phyloP scores from a whole-genome alignment of 2,888 invertebrate genomes.

The Cenopis cana region DNA sequence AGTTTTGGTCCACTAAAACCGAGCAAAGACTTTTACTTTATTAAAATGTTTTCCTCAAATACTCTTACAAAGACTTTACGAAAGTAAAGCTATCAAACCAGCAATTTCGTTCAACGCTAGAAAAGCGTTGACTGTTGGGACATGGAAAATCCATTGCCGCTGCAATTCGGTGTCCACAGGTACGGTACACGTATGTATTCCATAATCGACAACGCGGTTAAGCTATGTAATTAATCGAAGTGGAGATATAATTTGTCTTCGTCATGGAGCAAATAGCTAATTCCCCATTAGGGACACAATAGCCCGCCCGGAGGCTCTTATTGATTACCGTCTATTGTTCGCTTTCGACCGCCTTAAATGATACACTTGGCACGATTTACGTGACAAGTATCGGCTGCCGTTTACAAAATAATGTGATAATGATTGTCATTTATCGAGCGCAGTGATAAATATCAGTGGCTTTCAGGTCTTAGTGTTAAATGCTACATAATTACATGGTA shows the following conservation, averaged over 20 bases:
- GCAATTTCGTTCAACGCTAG: neutral
- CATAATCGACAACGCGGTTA: constrained; percentile 74
- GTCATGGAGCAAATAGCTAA: constrained; percentile 83
- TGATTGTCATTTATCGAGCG: constrained; percentile 59
- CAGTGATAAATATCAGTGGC: constrained; percentile 18
- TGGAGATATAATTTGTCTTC: constrained; percentile 81
- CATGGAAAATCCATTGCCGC: constrained; percentile 26
- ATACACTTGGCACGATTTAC: constrained; percentile 75
- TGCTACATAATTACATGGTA: neutral
- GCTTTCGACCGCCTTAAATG: constrained; percentile 75
- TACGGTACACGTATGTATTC: constrained; percentile 42
- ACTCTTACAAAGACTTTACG: neutral
- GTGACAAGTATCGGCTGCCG: constrained; percentile 43
- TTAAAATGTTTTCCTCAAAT: neutral
- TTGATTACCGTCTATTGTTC: constrained; percentile 82
- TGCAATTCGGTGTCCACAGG: constrained; percentile 32
- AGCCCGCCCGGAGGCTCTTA: constrained; percentile 73
- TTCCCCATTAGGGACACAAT: constrained; percentile 83
- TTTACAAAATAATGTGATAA: constrained; percentile 56
- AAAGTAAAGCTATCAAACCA: constrained; percentile 1
- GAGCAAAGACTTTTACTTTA: neutral
- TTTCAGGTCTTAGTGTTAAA: constrained; percentile 7
- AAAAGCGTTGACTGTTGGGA: constrained; percentile 13
- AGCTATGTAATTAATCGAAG: constrained; percentile 82
- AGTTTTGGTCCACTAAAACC: neutral